These are phyloP conservation scores for Atrichornis clamosus DNA, from an alignment of 2,113 vertebrate species.

Conservation along the genomic window DNA sequence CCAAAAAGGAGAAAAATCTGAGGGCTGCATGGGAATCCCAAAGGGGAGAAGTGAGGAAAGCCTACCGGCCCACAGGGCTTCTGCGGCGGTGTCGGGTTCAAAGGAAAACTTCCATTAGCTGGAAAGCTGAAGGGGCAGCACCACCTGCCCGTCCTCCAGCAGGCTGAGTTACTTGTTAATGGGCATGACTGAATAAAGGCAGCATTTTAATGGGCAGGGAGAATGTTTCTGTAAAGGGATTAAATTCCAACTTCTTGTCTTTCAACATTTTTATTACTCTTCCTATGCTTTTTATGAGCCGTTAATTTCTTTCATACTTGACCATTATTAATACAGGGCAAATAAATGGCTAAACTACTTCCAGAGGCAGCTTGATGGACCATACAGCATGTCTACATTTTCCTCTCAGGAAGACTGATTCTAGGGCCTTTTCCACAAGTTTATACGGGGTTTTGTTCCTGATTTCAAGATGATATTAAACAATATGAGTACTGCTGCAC, in stretches of 20 bases:
- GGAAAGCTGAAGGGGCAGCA: neutral
- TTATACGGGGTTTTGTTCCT: neutral
- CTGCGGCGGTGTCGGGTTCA: neutral
- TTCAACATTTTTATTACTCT: neutral
- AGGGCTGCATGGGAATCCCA: neutral
- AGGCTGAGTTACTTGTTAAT: neutral
- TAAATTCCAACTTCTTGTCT: conserved; percentile 12
- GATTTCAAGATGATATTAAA: neutral
- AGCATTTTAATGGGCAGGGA: neutral
- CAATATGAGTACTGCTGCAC: neutral
- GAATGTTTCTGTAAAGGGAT: neutral
- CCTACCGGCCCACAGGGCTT: neutral
- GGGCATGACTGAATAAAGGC: neutral
- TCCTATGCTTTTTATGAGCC: neutral
- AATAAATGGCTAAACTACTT: conserved; percentile 4
- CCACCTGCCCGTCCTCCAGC: neutral
- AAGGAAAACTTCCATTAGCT: neutral
- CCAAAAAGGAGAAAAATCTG: neutral
- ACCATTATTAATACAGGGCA: neutral
- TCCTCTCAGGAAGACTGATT: neutral
- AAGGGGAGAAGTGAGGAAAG: neutral
- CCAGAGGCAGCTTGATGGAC: neutral
- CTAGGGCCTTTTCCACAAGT: neutral
- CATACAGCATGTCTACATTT: neutral
- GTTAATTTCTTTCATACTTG: neutral